Evolutionary conservation across 2,888 invertebrate species (phyloP), one percentile per base, ranked within the genome.

Genomic region (Brachyptera risi): DNA sequence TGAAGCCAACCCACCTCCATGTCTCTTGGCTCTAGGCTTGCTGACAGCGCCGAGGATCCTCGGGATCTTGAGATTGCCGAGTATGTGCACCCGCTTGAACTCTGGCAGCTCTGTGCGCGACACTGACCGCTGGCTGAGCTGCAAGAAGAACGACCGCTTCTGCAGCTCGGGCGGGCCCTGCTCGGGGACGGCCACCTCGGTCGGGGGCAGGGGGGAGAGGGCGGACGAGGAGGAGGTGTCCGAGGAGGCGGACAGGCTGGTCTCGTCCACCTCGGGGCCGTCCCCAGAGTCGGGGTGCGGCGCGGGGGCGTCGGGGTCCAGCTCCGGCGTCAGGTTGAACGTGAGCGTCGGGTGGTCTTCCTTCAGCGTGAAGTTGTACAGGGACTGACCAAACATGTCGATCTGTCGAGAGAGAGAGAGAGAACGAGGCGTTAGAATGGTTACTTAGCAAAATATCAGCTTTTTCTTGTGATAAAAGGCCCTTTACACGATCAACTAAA

Each of bases 301-400:
- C 2, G 19, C 11, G 13, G 61, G 44, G 15, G 49, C 47, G 1
- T 57, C 59, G 19, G 60, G 56, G 26, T 68, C 68, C n/a, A 79
- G 63, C 47, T 78, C 77, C 0, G 76, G 74, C 23, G 69, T 74
- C 31, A 92, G 76, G 68, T 86, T 85, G 56, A 83, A 80, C 56
- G 81, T 80, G 58, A 95, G 76, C 68, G 84, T 83, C 49, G 85
- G 85, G 68, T 88, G 88, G 75, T 96, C 87, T 71, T 87, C 83
- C n/a, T 84, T 80, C 75, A 90, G 88, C 42, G 91, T 83, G 74
- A 92, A 89, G 70, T 88, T 85, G 78, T 87, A 87, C 74, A 96
- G 74, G 68, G 86, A 90, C 75, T 88, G 86, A 15, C 89, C 90
- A 73, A 93, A 82, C 67, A 94, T 79, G 73, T 95, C 93, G 69